Evolutionary conservation across 2,113 vertebrate genomes (phyloP).

Genomic region (Microcebus ravelobensis): DNA sequence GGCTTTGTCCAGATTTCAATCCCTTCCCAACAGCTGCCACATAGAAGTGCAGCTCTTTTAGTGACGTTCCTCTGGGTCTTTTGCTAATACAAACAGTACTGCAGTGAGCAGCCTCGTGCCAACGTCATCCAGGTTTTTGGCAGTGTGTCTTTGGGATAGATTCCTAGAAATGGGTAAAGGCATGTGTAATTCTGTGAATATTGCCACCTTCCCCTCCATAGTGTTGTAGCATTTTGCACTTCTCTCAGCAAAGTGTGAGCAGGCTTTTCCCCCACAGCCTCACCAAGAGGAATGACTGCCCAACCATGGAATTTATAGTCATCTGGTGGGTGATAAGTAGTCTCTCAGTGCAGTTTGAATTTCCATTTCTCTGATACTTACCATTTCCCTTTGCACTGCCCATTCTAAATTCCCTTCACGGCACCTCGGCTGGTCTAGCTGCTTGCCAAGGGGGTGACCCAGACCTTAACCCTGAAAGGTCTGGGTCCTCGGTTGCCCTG

Average conservation of each 20-base stretch:
- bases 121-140: not conserved
- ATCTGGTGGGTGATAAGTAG: not conserved
- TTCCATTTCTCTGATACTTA: not conserved
- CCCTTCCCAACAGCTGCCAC: not conserved
- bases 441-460: not conserved
- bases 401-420: not conserved
- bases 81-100: not conserved
- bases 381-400: not conserved
- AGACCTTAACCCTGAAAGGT: not conserved
- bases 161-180: constrained; percentile 35
- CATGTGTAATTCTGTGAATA: not conserved
- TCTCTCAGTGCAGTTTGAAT: not conserved
- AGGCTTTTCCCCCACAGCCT: not conserved
- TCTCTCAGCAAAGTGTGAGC: not conserved
- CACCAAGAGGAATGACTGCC: not conserved
- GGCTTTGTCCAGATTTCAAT: not conserved
- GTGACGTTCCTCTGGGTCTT: not conserved
- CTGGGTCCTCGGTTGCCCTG: not conserved
- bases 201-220: not conserved
- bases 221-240: not conserved
- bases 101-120: constrained; percentile 8
- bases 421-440: not conserved
- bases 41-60: not conserved
- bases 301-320: not conserved
- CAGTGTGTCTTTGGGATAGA: constrained; percentile 12